Evolutionary conservation across 1,140 invertebrate genomes (phyloP).

Genomic region (Drusus annulatus): DNA sequence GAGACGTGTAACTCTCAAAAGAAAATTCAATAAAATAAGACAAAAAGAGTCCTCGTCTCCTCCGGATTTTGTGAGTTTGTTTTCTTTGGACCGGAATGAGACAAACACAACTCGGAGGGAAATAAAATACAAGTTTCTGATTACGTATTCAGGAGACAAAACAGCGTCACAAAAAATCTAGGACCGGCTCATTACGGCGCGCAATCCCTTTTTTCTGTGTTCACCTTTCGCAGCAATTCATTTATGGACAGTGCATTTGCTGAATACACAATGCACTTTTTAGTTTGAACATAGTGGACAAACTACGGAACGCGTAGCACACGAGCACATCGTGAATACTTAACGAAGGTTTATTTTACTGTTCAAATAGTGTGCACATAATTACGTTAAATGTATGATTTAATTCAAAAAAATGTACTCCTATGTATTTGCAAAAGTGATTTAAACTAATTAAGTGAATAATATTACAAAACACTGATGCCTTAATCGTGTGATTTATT

Average conservation of each 20-base stretch:
- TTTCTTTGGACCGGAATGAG: constrained; percentile 51
- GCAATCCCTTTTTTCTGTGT: constrained; percentile 45
- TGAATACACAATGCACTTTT: constrained; percentile 37
- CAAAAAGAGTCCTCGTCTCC: constrained; percentile 43
- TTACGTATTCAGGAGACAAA: constrained; percentile 55
- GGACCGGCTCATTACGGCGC: constrained; percentile 55
- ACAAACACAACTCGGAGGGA: constrained; percentile 51
- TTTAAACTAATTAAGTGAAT: no score
- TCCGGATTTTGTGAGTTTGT: constrained; percentile 53
- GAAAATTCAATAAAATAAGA: constrained; percentile 58
- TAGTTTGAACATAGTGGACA: constrained; percentile 8
- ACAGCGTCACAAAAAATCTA: constrained; percentile 48
- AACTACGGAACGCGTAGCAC: background rate
- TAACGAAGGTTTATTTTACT: no score
- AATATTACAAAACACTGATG: no score
- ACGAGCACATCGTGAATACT: no score
- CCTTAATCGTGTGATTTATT: no score
- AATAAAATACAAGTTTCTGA: constrained; percentile 52
- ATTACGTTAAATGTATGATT: no score
- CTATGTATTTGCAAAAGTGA: no score
- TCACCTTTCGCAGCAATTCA: constrained; percentile 42
- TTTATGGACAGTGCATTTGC: constrained; percentile 17
- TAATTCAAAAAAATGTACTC: no score
- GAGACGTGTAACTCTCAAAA: constrained; percentile 60
- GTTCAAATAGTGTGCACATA: no score